Conservation (phyloP, 2,113 vertebrate genomes). For the Callipepla californica region DNA sequence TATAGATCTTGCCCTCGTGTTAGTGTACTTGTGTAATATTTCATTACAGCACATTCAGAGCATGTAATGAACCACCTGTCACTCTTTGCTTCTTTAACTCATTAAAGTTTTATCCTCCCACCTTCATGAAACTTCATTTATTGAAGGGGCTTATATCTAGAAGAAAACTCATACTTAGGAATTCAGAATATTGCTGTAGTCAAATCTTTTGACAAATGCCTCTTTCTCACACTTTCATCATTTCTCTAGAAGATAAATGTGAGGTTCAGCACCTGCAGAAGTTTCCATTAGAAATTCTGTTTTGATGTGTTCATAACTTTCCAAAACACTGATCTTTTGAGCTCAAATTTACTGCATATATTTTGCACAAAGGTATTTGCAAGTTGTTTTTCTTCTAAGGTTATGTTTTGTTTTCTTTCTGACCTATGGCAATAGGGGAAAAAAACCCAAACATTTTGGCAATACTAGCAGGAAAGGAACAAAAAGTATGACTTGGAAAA, state of each 20-base stretch:
- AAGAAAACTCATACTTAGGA: background rate
- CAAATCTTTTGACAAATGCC: constrained; percentile 28
- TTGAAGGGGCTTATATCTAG: background rate
- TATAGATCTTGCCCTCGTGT: background rate
- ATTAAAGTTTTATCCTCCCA: background rate
- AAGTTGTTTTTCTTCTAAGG: background rate
- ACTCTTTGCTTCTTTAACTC: background rate
- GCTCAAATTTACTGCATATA: background rate
- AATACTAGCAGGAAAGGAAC: background rate
- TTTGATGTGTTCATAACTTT: constrained; percentile 23
- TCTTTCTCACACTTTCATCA: background rate
- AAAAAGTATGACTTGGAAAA: background rate
- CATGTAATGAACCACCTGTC: background rate
- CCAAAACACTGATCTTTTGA: constrained; percentile 2
- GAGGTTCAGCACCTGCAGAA: constrained; percentile 19
- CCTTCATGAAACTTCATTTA: background rate
- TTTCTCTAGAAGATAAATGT: constrained; percentile 21
- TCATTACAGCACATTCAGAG: background rate
- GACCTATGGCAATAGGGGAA: background rate
- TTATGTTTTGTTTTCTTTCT: background rate
- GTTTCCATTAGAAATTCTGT: constrained; percentile 4
- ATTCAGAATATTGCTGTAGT: constrained; percentile 3
- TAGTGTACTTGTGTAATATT: background rate
- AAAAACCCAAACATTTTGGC: background rate
- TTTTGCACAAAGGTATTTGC: background rate